Conservation (phyloP, 2,888 invertebrate genomes). For the Limnephilus lunatus region DNA sequence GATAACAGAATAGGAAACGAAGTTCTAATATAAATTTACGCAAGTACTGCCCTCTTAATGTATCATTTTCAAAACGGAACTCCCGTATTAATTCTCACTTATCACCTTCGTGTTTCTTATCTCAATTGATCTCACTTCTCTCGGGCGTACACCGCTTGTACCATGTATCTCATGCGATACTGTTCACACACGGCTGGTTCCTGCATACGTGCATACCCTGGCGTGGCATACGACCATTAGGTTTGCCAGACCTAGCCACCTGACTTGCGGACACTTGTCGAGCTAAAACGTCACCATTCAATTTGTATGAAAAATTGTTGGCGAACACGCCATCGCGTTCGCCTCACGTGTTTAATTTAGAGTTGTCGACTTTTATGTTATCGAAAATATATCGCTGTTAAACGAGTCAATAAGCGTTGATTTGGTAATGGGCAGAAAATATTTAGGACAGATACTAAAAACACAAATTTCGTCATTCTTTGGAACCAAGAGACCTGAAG, state of each 20-base stretch:
- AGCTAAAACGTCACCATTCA: slow-evolving; percentile 2
- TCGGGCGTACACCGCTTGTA: not conserved
- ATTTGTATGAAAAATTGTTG: not conserved
- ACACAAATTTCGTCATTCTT: not conserved
- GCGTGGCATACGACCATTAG: not conserved
- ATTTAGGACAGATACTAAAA: not conserved
- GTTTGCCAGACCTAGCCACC: not conserved
- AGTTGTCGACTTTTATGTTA: not conserved
- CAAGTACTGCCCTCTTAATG: not conserved
- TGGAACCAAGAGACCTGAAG: not conserved
- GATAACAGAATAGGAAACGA: not conserved
- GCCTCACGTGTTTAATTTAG: not conserved
- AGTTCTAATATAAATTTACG: not conserved
- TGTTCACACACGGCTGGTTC: not conserved
- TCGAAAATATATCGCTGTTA: not conserved
- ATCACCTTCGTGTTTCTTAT: not conserved
- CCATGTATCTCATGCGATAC: not conserved
- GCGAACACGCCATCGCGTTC: not conserved
- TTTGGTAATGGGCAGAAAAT: not conserved
- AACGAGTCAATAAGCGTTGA: not conserved
- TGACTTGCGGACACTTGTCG: slow-evolving; percentile 2
- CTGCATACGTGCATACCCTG: not conserved
- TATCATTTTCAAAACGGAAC: slow-evolving; percentile 2
- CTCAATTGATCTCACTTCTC: not conserved
- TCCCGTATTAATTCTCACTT: not conserved